Conservation (phyloP, 1,140 invertebrate genomes). For the Saxidomus purpurata region DNA sequence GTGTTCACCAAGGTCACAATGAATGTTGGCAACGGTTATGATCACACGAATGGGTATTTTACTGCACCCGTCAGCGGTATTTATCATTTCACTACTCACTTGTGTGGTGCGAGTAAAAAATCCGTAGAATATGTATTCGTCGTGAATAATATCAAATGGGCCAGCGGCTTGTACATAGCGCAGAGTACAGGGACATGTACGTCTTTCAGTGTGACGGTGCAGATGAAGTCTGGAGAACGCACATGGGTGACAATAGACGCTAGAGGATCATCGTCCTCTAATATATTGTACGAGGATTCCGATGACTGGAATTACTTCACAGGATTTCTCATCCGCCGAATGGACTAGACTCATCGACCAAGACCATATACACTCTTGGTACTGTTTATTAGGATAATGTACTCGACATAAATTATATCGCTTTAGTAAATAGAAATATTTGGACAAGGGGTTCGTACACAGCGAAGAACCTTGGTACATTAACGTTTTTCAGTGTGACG, state of each 20-base stretch:
- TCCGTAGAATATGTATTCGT: neutral
- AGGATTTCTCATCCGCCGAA: neutral
- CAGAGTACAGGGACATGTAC: neutral
- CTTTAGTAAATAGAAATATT: too few relatives aligned
- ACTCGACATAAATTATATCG: too few relatives aligned
- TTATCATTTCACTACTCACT: neutral
- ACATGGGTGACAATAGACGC: neutral
- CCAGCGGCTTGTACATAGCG: neutral
- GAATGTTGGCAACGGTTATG: neutral
- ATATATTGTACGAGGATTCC: neutral
- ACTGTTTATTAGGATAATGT: too few relatives aligned
- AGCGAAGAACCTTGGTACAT: too few relatives aligned
- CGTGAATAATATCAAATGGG: neutral
- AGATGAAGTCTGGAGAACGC: neutral
- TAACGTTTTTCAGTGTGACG: too few relatives aligned
- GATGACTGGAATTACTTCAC: conserved; percentile 23
- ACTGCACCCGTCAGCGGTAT: conserved; percentile 33
- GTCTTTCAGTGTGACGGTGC: conserved; percentile 13
- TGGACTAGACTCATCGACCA: too few relatives aligned
- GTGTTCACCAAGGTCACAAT: conserved; percentile 50
- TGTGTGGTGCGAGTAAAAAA: neutral
- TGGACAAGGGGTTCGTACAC: too few relatives aligned
- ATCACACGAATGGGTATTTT: neutral
- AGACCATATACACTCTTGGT: too few relatives aligned
- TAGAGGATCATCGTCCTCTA: neutral